A percentile compares a stretch with the other conserved stretches of the same genome.
Conservation (phyloP, 2,888 invertebrate species). For the Heteromurus nitidus region DNA sequence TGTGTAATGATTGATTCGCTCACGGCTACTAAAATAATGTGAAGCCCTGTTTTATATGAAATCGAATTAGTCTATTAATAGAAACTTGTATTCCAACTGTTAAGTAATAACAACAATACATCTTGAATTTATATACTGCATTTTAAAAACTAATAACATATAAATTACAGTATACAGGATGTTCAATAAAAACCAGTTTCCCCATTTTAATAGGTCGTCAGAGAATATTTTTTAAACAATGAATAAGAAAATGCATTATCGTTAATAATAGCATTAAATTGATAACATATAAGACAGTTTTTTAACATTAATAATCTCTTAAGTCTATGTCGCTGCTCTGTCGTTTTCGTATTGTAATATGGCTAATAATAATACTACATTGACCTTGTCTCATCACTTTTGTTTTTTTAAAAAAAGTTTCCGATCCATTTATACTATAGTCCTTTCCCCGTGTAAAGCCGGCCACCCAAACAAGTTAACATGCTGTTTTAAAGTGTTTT, state of each 20-base stretch:
- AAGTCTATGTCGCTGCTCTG: constrained; percentile 48
- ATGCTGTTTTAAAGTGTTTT: constrained; percentile 2
- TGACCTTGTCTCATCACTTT: constrained; percentile 56
- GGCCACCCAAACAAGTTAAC: constrained; percentile 33
- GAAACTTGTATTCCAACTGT: constrained; percentile 53
- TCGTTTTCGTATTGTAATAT: constrained; percentile 40
- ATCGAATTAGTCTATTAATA: constrained; percentile 50
- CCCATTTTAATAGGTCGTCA: constrained; percentile 59
- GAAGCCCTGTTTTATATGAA: constrained; percentile 13
- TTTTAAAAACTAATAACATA: constrained; percentile 30
- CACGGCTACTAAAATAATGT: constrained; percentile 20
- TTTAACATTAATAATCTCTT: constrained; percentile 35
- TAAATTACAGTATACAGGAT: background rate
- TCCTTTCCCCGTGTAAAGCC: background rate
- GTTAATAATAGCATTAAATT: constrained; percentile 12
- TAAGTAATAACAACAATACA: constrained; percentile 45
- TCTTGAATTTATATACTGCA: constrained; percentile 13
- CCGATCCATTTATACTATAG: constrained; percentile 10
- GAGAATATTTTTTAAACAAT: constrained; percentile 45
- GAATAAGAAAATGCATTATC: constrained; percentile 44
- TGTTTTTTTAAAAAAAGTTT: constrained; percentile 35
- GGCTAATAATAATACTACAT: constrained; percentile 64
- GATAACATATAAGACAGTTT: constrained; percentile 25
- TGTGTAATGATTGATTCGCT: constrained; percentile 53
- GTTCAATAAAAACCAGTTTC: constrained; percentile 50